phyloP scores from a whole-genome alignment of 1,140 invertebrate genomes.

The Drosophila sproati region DNA sequence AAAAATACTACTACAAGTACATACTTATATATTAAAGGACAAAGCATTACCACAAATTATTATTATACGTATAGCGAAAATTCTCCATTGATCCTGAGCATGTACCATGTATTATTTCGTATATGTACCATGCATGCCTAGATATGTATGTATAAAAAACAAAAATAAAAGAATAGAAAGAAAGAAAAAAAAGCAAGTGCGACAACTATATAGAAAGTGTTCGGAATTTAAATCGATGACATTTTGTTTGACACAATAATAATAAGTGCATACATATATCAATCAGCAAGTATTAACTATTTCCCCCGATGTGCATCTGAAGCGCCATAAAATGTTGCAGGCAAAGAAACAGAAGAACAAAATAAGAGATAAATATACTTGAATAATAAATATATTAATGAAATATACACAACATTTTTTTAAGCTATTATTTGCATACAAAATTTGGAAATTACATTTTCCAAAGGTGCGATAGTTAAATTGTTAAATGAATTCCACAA shows the following conservation, averaged over 20 bases:
- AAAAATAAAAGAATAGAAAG: slow-evolving; percentile 30
- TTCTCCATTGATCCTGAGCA: slow-evolving; percentile 68
- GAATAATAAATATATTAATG: slow-evolving; percentile 27
- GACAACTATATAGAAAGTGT: slow-evolving; percentile 34
- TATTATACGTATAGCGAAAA: slow-evolving; percentile 68
- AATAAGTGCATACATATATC: slow-evolving; percentile 35
- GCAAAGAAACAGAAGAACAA: slow-evolving; percentile 16
- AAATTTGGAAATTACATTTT: slow-evolving; percentile 57
- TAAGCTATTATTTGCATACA: slow-evolving; percentile 60
- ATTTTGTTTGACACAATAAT: slow-evolving; percentile 42
- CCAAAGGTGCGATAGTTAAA: slow-evolving; percentile 74
- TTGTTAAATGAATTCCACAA: slow-evolving; percentile 76
- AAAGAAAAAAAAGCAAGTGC: not conserved
- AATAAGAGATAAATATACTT: slow-evolving; percentile 22
- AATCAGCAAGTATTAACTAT: slow-evolving; percentile 52
- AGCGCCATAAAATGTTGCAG: slow-evolving; percentile 43
- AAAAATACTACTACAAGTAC: slow-evolving; percentile 31
- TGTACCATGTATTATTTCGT: slow-evolving; percentile 72
- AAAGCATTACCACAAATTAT: slow-evolving; percentile 45
- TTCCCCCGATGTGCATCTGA: slow-evolving; percentile 45
- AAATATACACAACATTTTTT: slow-evolving; percentile 51
- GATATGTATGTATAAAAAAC: slow-evolving; percentile 48
- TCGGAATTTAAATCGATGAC: slow-evolving; percentile 35
- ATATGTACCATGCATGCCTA: slow-evolving; percentile 63
- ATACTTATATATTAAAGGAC: slow-evolving; percentile 44